A percentile compares a stretch with the other conserved stretches of the same genome.
These are phyloP conservation scores for Cyclophora punctaria DNA, from an alignment of 2,888 invertebrate genomes.

Conservation along the genomic window DNA sequence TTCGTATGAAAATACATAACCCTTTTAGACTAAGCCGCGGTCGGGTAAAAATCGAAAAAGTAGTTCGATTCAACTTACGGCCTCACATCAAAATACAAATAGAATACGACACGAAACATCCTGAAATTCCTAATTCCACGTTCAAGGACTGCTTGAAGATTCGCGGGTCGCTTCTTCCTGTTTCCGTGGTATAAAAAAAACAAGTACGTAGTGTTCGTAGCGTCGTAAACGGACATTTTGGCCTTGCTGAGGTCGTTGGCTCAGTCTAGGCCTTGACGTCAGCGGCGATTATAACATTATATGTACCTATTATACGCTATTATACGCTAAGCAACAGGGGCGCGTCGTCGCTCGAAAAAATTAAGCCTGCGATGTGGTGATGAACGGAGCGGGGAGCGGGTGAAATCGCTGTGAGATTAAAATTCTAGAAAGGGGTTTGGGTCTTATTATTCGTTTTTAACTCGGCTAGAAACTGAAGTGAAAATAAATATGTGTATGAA, in stretches of 20 bases:
- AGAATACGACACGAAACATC: slow-evolving; percentile 2
- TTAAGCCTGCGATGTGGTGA: slow-evolving; percentile 4
- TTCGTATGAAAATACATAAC: no score
- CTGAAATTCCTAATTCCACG: slow-evolving; percentile 11
- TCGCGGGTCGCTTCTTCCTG: slow-evolving; percentile 20
- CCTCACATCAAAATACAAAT: not conserved
- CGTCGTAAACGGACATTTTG: slow-evolving; percentile 38
- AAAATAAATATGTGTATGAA: no score
- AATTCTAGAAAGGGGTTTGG: no score
- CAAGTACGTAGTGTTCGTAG: slow-evolving; percentile 12
- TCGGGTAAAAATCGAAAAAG: no score
- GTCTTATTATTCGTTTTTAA: no score
- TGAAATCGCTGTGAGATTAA: no score
- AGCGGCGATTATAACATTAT: slow-evolving; percentile 19
- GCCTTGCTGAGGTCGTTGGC: slow-evolving; percentile 57
- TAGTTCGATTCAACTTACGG: no score
- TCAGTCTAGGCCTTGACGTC: slow-evolving; percentile 50
- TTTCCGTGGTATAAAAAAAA: slow-evolving; percentile 21
- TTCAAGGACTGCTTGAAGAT: slow-evolving; percentile 19
- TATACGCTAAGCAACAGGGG: slow-evolving; percentile 27
- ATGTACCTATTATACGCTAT: slow-evolving; percentile 9
- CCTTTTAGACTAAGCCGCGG: no score
- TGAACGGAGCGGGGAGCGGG: slow-evolving; percentile 9
- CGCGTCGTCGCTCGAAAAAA: slow-evolving; percentile 17
- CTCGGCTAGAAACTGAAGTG: no score